Base-by-base conservation (phyloP, 1,140 invertebrate genomes). In the Tribolium madens region DNA sequence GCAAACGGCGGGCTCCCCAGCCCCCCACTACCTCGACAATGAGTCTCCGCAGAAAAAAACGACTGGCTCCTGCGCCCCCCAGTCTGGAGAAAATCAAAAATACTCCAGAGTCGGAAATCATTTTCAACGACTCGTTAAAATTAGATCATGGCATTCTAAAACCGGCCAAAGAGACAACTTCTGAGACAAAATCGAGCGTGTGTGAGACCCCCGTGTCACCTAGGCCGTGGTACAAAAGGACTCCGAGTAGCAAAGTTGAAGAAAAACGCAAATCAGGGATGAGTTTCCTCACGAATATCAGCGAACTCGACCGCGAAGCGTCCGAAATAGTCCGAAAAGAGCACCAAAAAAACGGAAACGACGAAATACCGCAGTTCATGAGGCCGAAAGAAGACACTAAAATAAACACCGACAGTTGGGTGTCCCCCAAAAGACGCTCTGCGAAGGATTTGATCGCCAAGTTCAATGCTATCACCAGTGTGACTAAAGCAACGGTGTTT, bases 231-330 rank as follows among this genome's bases (percentile, higher is more conserved):
- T 92, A 92, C 80, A 92, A 92, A 81, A 85, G 91, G 10, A 84
- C 81, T 42, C 73, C 80, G 9, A 71, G 21, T 21, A 6, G n/a
- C 33, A 84, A 84, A 71, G 83, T 84, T 21, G 85, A 87, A 1
- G 85, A 87, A 6, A 91, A 91, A 81, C 84, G 91, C 17, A 88
- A 87, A 69, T 91, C 90, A 0, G 89, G 90, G 6, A 83, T 92
- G 5, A 92, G 90, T 15, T 88, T 93, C 73, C 84, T 95, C n/a
- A 91, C 92, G 0, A 95, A 93, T 82, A 94, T 95, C 76, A 94
- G 93, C 82, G 93, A 94, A 82, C 85, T 95, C 15, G 93, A 95
- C 84, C 89, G 91, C 81, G 92, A 95, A 86, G 93, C 93, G 0
- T 89, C 90, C 0, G 91, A 92, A 83, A 93, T 95, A 74, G 89